A percentile compares a stretch with the other conserved stretches of the same genome.
phyloP scores from a whole-genome alignment of 2,888 invertebrate genomes.

The Ligdia adustata region DNA sequence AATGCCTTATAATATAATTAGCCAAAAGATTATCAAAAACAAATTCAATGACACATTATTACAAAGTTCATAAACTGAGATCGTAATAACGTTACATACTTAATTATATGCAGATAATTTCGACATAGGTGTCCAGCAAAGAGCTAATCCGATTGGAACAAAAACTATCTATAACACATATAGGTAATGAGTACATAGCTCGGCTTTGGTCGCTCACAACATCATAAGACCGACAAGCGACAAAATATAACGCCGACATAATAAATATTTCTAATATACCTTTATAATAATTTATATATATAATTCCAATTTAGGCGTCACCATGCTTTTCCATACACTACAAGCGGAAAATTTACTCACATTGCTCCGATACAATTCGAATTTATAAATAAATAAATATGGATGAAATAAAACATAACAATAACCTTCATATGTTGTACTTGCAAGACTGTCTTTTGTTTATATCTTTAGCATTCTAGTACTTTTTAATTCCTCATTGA shows the following conservation, averaged over 20 bases:
- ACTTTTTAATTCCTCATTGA: too few relatives aligned
- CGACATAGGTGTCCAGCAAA: constrained; percentile 60
- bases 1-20: too few relatives aligned
- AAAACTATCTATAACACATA: constrained; percentile 63
- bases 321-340: constrained; percentile 78
- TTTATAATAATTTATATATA: constrained; percentile 39
- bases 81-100: too few relatives aligned
- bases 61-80: too few relatives aligned
- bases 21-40: too few relatives aligned
- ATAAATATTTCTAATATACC: constrained; percentile 58
- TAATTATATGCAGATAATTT: too few relatives aligned
- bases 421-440: constrained; percentile 8
- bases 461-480: not conserved
- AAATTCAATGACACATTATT: too few relatives aligned
- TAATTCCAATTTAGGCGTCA: constrained; percentile 54
- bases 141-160: constrained; percentile 47
- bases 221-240: constrained; percentile 63
- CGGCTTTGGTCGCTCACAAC: constrained; percentile 59
- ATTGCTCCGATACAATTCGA: constrained; percentile 70
- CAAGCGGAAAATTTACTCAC: constrained; percentile 78
- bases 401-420: constrained; percentile 34
- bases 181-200: constrained; percentile 62
- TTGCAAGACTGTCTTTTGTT: constrained; percentile 6
- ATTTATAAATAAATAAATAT: constrained; percentile 47
- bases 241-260: constrained; percentile 62